Base-by-base conservation (phyloP, 2,888 invertebrate species). In the Drosophila greeni region DNA sequence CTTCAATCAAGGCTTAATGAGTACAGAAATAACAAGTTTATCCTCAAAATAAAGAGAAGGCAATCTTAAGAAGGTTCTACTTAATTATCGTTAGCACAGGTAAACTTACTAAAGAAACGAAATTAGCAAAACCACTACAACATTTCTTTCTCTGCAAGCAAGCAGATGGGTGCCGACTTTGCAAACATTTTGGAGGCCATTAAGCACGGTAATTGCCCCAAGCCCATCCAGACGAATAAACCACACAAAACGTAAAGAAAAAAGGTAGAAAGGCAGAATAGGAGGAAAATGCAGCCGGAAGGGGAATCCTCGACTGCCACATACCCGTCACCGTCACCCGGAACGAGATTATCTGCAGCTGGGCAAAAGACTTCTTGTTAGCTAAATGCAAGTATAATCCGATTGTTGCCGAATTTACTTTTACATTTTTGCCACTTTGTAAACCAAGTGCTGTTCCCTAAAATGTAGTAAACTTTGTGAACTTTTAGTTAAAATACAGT, bases 181-280 rank as follows among this genome's bases (percentile, higher is more conserved):
- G 45, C 48, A 40, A 65, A 49, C 65, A 65, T 65, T 65, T 65
- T 29, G 65, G 65, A 56, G 54, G 54, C 61, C 68, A 68, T 68
- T 68, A 68, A 68, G 68, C 68, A 49, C 36, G 68, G 68, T 68
- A 68, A 68, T 69, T 69, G 69, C 69, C 54, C 48, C 54, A 43
- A 42, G 62, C 54, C 61, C 70, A 74, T 80, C 74, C 79, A 68
- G 56, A 60, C 80, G 80, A 74, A 54, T 80, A 69, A 73, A 49
- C 79, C 76, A 59, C 76, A 79, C 61, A 60, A 66, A 71, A 54
- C 33, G 26, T 39, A 45, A 16, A 11, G 42, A 24, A 42, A 42
- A 45, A 31, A 14, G 7, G 8, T 4, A 9, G 4, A 14, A 14
- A 29, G 1, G 18, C 3, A 31, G n/a, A 40, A 7, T 20, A 9